Evolutionary conservation across 1,140 invertebrate species (phyloP).

Genomic region (Drosophila mayri): DNA sequence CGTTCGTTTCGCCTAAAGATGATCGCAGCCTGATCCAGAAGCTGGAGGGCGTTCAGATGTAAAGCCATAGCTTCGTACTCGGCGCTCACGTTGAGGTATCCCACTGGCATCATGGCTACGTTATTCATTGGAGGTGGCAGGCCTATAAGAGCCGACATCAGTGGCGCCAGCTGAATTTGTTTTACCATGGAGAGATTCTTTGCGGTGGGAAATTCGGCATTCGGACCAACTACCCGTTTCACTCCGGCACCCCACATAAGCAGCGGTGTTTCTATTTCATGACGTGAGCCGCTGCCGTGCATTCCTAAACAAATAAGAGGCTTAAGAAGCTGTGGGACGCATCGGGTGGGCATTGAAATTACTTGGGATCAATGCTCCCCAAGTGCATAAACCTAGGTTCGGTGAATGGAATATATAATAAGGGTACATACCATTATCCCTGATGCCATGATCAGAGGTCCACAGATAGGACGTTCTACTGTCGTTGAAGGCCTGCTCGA

Average conservation of each 20-base stretch:
- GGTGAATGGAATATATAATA: too few relatives aligned
- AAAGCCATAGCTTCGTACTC: constrained; percentile 87
- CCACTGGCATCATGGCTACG: constrained; percentile 13
- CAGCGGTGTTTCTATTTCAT: constrained; percentile 15
- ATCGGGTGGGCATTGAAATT: too few relatives aligned
- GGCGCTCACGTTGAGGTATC: constrained; percentile 23
- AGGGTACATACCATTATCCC: constrained; percentile 90
- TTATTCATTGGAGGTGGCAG: constrained; percentile 36
- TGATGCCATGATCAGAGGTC: constrained; percentile 99
- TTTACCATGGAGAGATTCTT: background rate
- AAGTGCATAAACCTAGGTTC: too few relatives aligned
- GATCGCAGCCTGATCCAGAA: constrained; percentile 11
- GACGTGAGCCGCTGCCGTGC: constrained; percentile 89
- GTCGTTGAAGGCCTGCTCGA: constrained; percentile 92
- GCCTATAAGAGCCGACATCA: constrained; percentile 76
- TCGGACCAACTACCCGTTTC: background rate
- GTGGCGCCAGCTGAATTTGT: constrained; percentile 27
- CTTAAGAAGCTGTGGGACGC: too few relatives aligned
- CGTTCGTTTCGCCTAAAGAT: constrained; percentile 13
- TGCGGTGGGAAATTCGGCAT: background rate
- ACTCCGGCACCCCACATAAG: constrained; percentile 30
- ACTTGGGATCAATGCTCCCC: too few relatives aligned
- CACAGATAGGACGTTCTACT: constrained; percentile 94
- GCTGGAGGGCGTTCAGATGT: constrained; percentile 29
- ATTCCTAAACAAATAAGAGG: constrained; percentile 85